Evolutionary conservation across 2,888 invertebrate genomes (phyloP).

Genomic region (Neocrepidodera transversa): DNA sequence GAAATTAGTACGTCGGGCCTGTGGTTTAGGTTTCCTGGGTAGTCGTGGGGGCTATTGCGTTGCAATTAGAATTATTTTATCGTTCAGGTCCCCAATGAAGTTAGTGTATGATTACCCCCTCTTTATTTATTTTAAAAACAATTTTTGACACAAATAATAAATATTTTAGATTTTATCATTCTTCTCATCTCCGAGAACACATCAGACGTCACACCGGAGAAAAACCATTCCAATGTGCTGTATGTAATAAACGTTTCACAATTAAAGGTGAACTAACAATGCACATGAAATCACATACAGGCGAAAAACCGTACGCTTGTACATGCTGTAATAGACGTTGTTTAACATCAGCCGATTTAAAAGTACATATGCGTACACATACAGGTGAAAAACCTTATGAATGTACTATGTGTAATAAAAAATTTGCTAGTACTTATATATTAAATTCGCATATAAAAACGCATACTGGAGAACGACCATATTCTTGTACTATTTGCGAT

Average conservation of each 20-base stretch:
- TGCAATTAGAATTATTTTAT: no score
- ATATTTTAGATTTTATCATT: conserved; percentile 53
- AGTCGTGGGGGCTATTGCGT: no score
- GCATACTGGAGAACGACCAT: conserved; percentile 70
- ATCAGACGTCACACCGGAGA: conserved; percentile 58
- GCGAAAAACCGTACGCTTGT: conserved; percentile 65
- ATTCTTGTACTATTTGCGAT: conserved; percentile 65
- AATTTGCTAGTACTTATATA: conserved; percentile 68
- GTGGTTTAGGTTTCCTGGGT: no score
- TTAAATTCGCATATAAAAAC: conserved; percentile 68
- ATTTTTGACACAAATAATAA: neutral
- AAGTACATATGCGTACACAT: conserved; percentile 61
- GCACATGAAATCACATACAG: conserved; percentile 65
- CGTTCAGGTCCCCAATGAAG: no score
- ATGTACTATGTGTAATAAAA: conserved; percentile 57
- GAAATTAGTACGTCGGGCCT: no score
- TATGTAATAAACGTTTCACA: conserved; percentile 57
- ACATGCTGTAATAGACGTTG: conserved; percentile 61
- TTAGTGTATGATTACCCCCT: no score
- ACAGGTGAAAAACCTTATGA: conserved; percentile 57
- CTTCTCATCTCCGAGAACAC: conserved; percentile 57
- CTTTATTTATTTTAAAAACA: no score
- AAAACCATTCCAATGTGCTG: conserved; percentile 57
- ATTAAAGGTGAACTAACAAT: conserved; percentile 57
- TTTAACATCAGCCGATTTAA: conserved; percentile 63